Conservation (phyloP, 2,113 vertebrate species). For the Ptilonorhynchus violaceus region DNA sequence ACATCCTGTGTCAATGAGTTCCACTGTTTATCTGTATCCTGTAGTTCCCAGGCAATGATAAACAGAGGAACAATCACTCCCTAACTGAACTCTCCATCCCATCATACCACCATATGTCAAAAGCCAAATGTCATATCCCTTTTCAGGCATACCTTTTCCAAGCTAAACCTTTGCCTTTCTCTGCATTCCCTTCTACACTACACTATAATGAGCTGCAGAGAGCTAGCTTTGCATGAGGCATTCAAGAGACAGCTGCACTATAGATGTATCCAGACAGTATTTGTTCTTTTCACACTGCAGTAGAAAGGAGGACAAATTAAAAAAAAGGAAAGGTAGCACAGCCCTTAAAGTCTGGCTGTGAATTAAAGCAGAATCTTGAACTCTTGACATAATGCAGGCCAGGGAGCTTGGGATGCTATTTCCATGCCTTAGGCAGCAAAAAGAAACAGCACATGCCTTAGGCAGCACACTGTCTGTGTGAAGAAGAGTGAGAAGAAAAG, state of each 20-base stretch:
- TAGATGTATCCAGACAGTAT: background rate
- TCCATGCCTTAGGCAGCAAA: background rate
- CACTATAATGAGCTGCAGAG: background rate
- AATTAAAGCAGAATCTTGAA: conserved; percentile 11
- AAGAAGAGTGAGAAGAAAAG: background rate
- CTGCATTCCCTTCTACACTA: background rate
- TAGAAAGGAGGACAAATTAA: background rate
- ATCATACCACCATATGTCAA: background rate
- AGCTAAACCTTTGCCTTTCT: background rate
- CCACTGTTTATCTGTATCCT: conserved; percentile 24
- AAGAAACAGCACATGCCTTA: conserved; percentile 9
- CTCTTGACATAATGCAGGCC: background rate
- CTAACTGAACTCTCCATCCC: background rate
- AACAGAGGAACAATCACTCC: conserved; percentile 5
- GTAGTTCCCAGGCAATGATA: background rate
- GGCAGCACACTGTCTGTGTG: background rate
- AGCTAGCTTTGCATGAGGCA: background rate
- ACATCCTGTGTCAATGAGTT: background rate
- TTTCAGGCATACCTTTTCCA: background rate
- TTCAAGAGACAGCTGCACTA: background rate
- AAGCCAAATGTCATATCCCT: background rate
- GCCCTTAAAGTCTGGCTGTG: background rate
- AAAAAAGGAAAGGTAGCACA: background rate
- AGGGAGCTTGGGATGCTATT: background rate
- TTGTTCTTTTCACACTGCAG: background rate